Conservation (phyloP, 53 echinoderm and acorn worm species). For the Paelopatides confundens region DNA sequence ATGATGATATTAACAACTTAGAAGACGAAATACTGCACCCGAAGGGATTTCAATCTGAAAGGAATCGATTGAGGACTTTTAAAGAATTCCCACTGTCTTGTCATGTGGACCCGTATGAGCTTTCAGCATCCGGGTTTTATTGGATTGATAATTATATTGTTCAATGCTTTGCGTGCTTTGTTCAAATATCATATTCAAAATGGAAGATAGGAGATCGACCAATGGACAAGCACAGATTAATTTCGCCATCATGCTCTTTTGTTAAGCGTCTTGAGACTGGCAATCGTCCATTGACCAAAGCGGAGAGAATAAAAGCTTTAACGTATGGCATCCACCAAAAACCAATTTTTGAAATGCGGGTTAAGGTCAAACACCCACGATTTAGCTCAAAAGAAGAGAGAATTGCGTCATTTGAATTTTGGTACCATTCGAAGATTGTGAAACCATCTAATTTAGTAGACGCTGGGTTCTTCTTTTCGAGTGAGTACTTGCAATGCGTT, state of each 20-base stretch:
- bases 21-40: neutral
- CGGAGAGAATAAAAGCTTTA: neutral
- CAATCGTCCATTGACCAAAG: constrained; percentile 11
- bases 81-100: neutral
- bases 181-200: neutral
- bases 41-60: neutral
- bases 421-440: neutral
- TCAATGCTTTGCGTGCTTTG: constrained; percentile 36
- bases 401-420: neutral
- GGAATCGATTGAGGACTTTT: neutral
- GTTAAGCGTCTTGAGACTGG: neutral
- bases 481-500: constrained; percentile 10
- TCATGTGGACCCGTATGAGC: constrained; percentile 7
- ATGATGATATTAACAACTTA: neutral
- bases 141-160: neutral
- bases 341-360: neutral
- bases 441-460: neutral
- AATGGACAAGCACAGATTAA: neutral
- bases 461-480: constrained; percentile 16
- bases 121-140: constrained; percentile 10
- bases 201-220: constrained; percentile 35
- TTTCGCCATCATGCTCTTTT: constrained; percentile 29
- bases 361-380: neutral
- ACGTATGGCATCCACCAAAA: neutral
- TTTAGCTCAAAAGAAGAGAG: neutral